Percentiles rank a stretch among this genome's conserved stretches.
Evolutionary conservation across 2,888 invertebrate species (phyloP).

Genomic region (Lasioglossum morio): DNA sequence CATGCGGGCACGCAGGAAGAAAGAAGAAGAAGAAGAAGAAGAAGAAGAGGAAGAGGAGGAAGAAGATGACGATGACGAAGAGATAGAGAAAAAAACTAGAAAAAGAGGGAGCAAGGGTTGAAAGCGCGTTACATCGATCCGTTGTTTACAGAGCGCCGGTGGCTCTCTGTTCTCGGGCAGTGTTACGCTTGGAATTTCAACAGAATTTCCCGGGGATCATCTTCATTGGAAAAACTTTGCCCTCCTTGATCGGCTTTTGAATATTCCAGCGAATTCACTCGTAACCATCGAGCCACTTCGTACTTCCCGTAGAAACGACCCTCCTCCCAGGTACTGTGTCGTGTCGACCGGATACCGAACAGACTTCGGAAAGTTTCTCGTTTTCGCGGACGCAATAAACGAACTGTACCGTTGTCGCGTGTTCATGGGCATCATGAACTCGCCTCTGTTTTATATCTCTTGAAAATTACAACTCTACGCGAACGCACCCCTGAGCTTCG

Average conservation of each 20-base stretch:
- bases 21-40: background rate
- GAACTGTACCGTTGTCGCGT: conserved; percentile 9
- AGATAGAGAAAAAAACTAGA: background rate
- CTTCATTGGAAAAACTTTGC: background rate
- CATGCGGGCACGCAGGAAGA: background rate
- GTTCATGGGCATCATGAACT: background rate
- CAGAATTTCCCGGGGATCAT: conserved; percentile 25
- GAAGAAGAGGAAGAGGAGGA: background rate
- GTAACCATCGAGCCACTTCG: conserved; percentile 14
- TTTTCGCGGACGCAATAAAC: conserved; percentile 35
- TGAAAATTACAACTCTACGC: conserved; percentile 28
- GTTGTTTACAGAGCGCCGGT: conserved; percentile 36
- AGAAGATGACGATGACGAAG: background rate
- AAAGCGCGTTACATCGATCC: conserved; percentile 41
- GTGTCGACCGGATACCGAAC: background rate
- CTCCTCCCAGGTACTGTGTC: background rate
- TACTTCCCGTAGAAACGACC: background rate
- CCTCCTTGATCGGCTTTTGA: conserved; percentile 12
- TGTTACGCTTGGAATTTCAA: conserved; percentile 3
- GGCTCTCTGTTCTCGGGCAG: background rate
- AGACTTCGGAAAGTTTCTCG: conserved; percentile 19
- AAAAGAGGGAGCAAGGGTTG: conserved; percentile 6
- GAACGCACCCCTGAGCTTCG: background rate
- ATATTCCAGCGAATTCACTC: conserved; percentile 27
- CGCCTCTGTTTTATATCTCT: conserved; percentile 37